These are phyloP conservation scores for Callinectes sapidus DNA, from an alignment of 2,888 invertebrate species.

Conservation along the genomic window DNA sequence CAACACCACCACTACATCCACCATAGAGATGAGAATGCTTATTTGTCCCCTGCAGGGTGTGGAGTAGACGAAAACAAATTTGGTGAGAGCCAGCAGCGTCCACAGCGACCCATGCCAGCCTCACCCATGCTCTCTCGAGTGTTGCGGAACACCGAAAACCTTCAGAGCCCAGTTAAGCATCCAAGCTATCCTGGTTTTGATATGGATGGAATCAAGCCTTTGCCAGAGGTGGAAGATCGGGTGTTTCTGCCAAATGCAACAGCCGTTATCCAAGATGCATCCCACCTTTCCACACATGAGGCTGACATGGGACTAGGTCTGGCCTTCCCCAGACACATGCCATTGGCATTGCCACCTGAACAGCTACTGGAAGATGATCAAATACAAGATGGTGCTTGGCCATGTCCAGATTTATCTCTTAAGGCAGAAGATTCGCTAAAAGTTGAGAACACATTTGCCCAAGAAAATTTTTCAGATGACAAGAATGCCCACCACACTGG, in stretches of 20 bases:
- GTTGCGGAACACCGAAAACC: slow-evolving; percentile 69
- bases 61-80: slow-evolving; percentile 69
- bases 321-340: not conserved
- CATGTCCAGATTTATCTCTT: slow-evolving; percentile 26
- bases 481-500: slow-evolving; percentile 9
- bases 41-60: slow-evolving; percentile 43
- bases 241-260: slow-evolving; percentile 19
- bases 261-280: slow-evolving; percentile 29
- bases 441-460: not conserved
- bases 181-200: slow-evolving; percentile 65
- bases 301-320: slow-evolving; percentile 20
- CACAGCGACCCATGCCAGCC: slow-evolving; percentile 54
- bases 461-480: not conserved
- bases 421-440: slow-evolving; percentile 17
- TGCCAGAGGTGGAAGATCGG: slow-evolving; percentile 61
- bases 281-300: slow-evolving; percentile 7
- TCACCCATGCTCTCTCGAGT: slow-evolving; percentile 63
- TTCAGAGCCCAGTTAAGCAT: slow-evolving; percentile 61
- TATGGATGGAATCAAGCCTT: slow-evolving; percentile 71
- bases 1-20: slow-evolving; percentile 11
- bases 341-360: slow-evolving; percentile 50
- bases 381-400: not conserved
- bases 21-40: slow-evolving; percentile 58
- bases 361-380: slow-evolving; percentile 52
- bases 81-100: slow-evolving; percentile 49